These are phyloP conservation scores for Myzus persicae DNA, from an alignment of 1,140 invertebrate species.

Conservation along the genomic window DNA sequence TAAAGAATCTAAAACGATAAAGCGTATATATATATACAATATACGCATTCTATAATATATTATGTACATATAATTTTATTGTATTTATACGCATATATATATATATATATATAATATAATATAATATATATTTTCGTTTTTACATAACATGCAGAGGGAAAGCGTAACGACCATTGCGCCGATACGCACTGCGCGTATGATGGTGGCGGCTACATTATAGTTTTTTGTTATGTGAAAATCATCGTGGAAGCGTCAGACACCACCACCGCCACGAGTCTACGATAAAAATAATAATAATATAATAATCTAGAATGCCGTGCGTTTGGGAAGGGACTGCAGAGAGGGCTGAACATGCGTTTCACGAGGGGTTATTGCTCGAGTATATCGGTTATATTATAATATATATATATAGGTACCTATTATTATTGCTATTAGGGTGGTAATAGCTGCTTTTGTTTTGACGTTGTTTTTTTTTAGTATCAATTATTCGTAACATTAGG, in stretches of 20 bases:
- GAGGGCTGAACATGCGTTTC: not conserved
- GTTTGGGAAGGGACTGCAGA: not conserved
- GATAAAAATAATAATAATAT: not conserved
- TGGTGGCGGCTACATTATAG: not conserved
- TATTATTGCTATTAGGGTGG: not conserved
- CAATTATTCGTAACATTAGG: too few relatives aligned
- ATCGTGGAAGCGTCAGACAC: not conserved
- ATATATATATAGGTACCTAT: not conserved
- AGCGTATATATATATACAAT: not conserved
- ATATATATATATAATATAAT: not conserved
- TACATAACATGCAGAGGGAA: slow-evolving; percentile 51
- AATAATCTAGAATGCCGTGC: not conserved
- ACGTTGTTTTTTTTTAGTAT: not conserved
- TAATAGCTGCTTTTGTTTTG: not conserved
- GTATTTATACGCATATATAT: not conserved
- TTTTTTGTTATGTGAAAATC: slow-evolving; percentile 44
- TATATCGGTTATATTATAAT: not conserved
- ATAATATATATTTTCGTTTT: slow-evolving; percentile 24
- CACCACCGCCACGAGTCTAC: not conserved
- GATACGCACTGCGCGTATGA: slow-evolving; percentile 29
- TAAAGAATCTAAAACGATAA: slow-evolving; percentile 42
- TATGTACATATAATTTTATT: not conserved
- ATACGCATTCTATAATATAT: too few relatives aligned
- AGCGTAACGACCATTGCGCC: slow-evolving; percentile 45
- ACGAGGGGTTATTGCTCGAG: not conserved